Base-by-base conservation (phyloP, 2,888 invertebrate species). In the Masnerella sp. region DNA sequence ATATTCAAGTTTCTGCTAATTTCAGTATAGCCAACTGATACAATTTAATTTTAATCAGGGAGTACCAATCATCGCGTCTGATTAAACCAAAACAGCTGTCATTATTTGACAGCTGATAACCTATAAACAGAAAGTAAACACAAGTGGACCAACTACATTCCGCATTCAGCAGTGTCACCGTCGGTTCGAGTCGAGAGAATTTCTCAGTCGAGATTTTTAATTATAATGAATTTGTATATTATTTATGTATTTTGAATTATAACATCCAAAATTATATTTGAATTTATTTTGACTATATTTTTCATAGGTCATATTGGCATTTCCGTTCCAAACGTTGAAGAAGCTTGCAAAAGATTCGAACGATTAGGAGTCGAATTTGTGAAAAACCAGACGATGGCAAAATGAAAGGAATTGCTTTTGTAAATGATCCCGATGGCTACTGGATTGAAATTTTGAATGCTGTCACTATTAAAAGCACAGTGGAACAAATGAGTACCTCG, bases 361-460 rank as follows among this genome's bases (percentile, higher is more conserved):
- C 90, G 93, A 77, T 89, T 93, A 62, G 94, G 94, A 0, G 97
- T 97, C 2, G 93, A 94, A 74, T 98, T 97, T 87, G 90, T 96
- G 1, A 98, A 98, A 86, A 93, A 91, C 97, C 96, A 0, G 92
- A 94, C 81, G 97, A 96, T 80, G 96, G 96, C 0, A 95, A 94
- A 85, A 97, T 97, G 96, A 96, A 95, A 86, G 96, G 96, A 0
- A 88, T 98, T 42, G 98, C 97, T 1, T 98, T 98, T 86, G 96
- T 98, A 68, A 94, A 96, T 80, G 98, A 98, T 87, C 98, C n/a
- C n/a, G n/a, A n/a, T n/a, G n/a, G n/a, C n/a, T n/a, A n/a, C n/a
- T n/a, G n/a, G n/a, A n/a, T n/a, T 82, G 97, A 98, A 87, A 95
- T 97, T 69, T 92, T 96, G 81, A 92, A 90, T 77, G 87, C 90